phyloP scores from a whole-genome alignment of 2,888 invertebrate genomes.

The Eledona agricola region DNA sequence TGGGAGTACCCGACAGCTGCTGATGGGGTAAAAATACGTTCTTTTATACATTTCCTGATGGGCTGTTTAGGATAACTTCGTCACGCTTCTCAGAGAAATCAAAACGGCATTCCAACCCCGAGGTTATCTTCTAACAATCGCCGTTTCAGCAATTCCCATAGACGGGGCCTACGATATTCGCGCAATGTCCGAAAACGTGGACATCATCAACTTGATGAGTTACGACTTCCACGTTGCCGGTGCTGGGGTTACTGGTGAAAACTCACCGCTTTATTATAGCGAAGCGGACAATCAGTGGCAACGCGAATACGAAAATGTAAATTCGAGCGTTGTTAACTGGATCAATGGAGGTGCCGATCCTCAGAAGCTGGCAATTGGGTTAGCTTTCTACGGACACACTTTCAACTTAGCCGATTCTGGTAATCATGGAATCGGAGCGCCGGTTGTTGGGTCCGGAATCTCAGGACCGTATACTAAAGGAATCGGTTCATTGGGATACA shows the following conservation, averaged over 20 bases:
- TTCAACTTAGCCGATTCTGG: constrained; percentile 27
- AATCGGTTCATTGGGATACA: constrained; percentile 21
- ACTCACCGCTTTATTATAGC: constrained; percentile 68
- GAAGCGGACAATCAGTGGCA: constrained; percentile 40
- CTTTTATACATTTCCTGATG: constrained; percentile 4
- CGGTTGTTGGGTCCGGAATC: constrained; percentile 7
- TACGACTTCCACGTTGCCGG: constrained; percentile 78
- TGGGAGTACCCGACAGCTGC: constrained; percentile 30
- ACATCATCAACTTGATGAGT: constrained; percentile 76
- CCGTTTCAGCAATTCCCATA: constrained; percentile 41
- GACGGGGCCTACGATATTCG: constrained; percentile 46
- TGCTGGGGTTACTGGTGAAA: constrained; percentile 71
- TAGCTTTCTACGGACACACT: constrained; percentile 30
- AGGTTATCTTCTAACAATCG: constrained; percentile 42
- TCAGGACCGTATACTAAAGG: constrained; percentile 28
- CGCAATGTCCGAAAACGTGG: constrained; percentile 58
- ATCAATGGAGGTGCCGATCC: constrained; percentile 27
- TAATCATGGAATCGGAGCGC: constrained; percentile 16
- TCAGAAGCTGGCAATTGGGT: constrained; percentile 25
- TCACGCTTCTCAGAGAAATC: constrained; percentile 64
- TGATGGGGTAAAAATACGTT: constrained; percentile 13
- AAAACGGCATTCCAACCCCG: constrained; percentile 38
- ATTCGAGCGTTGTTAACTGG: constrained; percentile 35
- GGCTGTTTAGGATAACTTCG: constrained; percentile 25
- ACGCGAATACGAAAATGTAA: constrained; percentile 39